phyloP scores from a whole-genome alignment of 2,113 vertebrate genomes.

The Rhineura floridana region DNA sequence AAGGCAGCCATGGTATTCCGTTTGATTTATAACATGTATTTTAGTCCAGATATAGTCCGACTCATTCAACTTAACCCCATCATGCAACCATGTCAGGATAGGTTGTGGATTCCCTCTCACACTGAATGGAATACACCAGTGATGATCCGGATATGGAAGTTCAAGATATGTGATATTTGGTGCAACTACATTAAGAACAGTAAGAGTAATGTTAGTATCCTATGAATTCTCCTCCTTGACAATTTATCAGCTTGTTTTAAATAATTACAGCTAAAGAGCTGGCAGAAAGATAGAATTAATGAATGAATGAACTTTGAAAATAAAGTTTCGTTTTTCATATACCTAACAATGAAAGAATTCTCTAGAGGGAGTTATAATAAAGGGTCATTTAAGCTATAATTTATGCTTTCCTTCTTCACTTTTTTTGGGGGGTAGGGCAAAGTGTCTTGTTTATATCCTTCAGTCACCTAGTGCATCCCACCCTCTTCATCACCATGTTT shows the following conservation, averaged over 20 bases:
- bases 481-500: neutral
- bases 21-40: constrained; percentile 90
- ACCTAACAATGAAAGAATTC: neutral
- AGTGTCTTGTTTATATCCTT: constrained; percentile 29
- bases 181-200: constrained; percentile 83
- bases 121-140: constrained; percentile 99
- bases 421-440: too few relatives aligned
- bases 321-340: neutral
- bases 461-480: constrained; percentile 25
- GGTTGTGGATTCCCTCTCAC: constrained; percentile 92
- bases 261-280: constrained; percentile 2
- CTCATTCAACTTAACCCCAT: constrained; percentile 81
- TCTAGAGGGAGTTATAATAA: neutral
- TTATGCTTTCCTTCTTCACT: neutral
- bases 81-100: constrained; percentile 84
- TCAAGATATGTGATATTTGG: constrained; percentile 93
- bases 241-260: constrained; percentile 39
- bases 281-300: neutral
- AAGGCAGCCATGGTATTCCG: constrained; percentile 95
- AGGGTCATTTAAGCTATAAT: neutral
- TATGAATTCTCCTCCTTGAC: neutral
- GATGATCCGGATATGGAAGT: constrained; percentile 90
- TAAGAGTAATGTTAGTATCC: constrained; percentile 67
- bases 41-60: constrained; percentile 88
- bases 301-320: constrained; percentile 8